Evolutionary conservation across 2,888 invertebrate genomes (phyloP).

Genomic region (Anagyrus pseudococci): DNA sequence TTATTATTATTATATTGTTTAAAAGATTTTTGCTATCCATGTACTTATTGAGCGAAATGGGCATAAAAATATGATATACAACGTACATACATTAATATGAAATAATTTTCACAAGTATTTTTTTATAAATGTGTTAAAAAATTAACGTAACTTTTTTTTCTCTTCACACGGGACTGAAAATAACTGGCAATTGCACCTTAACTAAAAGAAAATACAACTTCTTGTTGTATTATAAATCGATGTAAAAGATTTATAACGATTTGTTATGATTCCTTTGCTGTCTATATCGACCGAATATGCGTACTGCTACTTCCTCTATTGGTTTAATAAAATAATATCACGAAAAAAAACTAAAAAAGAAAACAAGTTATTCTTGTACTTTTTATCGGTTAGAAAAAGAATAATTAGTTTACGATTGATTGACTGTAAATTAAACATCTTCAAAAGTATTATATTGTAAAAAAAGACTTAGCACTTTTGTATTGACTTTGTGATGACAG

Average conservation of each 20-base stretch:
- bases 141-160: conserved; percentile 22
- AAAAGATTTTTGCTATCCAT: conserved; percentile 25
- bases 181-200: not conserved
- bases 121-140: conserved; percentile 29
- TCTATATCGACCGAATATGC: not conserved
- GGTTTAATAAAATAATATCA: not conserved
- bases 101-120: conserved; percentile 16
- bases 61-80: conserved; percentile 23
- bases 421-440: conserved; percentile 23
- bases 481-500: conserved; percentile 45
- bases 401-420: conserved; percentile 12
- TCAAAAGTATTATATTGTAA: conserved; percentile 36
- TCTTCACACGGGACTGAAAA: not conserved
- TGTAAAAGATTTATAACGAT: conserved; percentile 5
- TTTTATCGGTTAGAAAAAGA: not conserved
- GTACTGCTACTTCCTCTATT: not conserved
- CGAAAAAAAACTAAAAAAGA: not conserved
- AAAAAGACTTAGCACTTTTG: conserved; percentile 34
- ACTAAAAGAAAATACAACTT: conserved; percentile 6
- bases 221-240: not conserved
- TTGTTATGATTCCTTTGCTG: not conserved
- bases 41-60: conserved; percentile 22
- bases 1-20: conserved; percentile 12
- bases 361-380: not conserved
- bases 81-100: not conserved